Evolutionary conservation across 2,113 vertebrate genomes (phyloP).

Genomic region (Pristiophorus japonicus): DNA sequence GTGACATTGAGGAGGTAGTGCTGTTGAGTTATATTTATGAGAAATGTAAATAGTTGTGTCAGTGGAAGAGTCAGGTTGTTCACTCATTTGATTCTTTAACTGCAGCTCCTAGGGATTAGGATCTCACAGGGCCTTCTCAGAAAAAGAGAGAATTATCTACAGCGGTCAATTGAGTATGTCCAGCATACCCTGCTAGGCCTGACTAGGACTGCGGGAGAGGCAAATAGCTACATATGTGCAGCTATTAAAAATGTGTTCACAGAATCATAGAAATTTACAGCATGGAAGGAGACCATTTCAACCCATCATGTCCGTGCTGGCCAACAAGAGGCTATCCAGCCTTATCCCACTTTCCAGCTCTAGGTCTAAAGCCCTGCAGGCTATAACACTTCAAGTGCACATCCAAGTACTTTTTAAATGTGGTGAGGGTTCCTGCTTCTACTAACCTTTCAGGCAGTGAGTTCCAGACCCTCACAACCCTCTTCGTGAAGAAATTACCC

Average conservation of each 20-base stretch:
- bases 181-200: not conserved
- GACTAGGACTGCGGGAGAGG: not conserved
- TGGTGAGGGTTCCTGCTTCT: no score
- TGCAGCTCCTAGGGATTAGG: not conserved
- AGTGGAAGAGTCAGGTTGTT: not conserved
- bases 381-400: no score
- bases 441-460: no score
- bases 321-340: no score
- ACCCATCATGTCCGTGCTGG: no score
- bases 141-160: not conserved
- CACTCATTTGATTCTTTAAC: not conserved
- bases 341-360: no score
- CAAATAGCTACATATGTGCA: not conserved
- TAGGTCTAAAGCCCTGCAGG: no score
- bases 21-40: not conserved
- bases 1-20: not conserved
- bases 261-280: no score
- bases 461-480: no score
- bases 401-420: no score
- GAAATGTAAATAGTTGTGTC: not conserved
- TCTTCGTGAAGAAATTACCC: no score
- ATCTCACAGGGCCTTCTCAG: not conserved
- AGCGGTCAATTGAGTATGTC: not conserved
- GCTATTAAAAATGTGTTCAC: not conserved
- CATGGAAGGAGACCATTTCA: no score